Percentiles rank a stretch among this genome's conserved stretches.
phyloP scores from a whole-genome alignment of 2,797 vertebrate species.

The Tapera naevia region DNA sequence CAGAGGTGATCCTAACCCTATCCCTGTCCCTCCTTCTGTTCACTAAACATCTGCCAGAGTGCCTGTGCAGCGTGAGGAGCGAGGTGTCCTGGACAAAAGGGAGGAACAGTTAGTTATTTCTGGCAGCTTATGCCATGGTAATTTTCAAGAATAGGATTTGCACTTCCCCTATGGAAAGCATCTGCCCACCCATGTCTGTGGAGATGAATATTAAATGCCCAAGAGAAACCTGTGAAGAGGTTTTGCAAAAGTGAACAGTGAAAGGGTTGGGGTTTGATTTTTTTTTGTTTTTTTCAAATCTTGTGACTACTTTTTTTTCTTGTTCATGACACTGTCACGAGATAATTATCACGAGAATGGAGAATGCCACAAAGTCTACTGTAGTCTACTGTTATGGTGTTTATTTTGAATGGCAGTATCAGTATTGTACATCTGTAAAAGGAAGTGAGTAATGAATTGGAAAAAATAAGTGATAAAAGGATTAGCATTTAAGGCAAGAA shows the following conservation, averaged over 20 bases:
- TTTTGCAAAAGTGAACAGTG: not conserved
- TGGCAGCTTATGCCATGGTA: not conserved
- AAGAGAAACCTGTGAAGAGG: not conserved
- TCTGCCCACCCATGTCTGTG: not conserved
- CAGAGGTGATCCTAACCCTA: fast-evolving
- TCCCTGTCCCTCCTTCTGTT: not conserved
- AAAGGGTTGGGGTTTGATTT: not conserved
- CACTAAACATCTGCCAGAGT: fast-evolving
- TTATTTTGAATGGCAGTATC: not conserved
- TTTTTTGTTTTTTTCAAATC: fast-evolving
- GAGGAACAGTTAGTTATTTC: not conserved
- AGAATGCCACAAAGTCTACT: not conserved
- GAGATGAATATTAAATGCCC: fast-evolving
- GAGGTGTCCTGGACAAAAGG: not conserved
- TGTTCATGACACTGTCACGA: not conserved
- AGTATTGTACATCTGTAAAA: not conserved
- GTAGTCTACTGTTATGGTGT: not conserved
- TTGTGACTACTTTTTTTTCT: not conserved
- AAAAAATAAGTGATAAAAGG: not conserved
- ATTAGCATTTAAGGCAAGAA: not conserved
- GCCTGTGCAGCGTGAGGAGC: not conserved
- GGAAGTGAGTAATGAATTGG: not conserved
- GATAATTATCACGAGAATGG: not conserved
- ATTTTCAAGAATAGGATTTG: not conserved
- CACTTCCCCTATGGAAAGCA: not conserved